Conservation (phyloP, 2,797 vertebrate genomes). For the Heterohyrax brucei region DNA sequence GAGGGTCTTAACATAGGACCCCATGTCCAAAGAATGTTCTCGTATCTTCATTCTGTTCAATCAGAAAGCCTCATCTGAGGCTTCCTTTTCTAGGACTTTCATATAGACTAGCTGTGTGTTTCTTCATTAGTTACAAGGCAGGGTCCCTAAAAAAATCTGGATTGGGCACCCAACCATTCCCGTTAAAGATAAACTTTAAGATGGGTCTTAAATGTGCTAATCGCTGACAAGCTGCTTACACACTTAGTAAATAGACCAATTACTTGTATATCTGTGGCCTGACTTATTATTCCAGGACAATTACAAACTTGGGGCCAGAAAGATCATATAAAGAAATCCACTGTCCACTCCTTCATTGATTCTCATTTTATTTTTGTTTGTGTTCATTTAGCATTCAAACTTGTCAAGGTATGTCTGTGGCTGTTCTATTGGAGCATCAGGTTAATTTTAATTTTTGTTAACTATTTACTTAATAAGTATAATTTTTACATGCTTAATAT, state of each 20-base stretch:
- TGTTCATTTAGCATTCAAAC: conserved; percentile 18
- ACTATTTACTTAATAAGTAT: not conserved
- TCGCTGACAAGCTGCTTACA: too few relatives aligned
- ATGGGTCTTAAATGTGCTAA: too few relatives aligned
- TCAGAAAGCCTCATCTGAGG: not conserved
- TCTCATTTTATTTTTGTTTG: not conserved
- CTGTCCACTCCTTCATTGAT: not conserved
- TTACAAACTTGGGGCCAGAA: too few relatives aligned
- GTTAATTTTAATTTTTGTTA: not conserved
- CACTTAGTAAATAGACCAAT: not conserved
- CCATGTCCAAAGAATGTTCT: not conserved
- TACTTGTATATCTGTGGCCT: not conserved
- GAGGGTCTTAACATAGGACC: not conserved
- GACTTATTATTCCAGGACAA: too few relatives aligned
- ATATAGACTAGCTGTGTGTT: not conserved
- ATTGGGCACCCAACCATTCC: not conserved
- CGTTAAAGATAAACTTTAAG: not conserved
- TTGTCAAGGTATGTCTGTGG: not conserved
- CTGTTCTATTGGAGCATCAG: not conserved
- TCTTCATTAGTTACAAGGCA: too few relatives aligned
- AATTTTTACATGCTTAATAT: not conserved
- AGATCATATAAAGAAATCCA: too few relatives aligned
- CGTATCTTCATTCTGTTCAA: not conserved
- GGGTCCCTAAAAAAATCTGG: not conserved
- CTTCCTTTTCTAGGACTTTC: not conserved